phyloP scores from a whole-genome alignment of 2,113 vertebrate genomes.

The Oenanthe melanoleuca region DNA sequence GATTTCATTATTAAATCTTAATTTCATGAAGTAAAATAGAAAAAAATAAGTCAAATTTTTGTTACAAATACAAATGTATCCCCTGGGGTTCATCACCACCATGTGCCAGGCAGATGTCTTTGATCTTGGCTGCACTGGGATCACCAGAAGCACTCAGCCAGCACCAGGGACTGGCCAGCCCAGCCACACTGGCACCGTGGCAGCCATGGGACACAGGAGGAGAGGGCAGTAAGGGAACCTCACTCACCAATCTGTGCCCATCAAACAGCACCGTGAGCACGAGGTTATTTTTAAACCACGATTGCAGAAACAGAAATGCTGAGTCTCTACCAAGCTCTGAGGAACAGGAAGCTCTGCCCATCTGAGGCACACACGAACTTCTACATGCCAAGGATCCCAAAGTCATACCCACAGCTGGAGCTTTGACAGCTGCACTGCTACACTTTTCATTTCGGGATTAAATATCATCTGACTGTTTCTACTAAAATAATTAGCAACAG shows the following conservation, averaged over 20 bases:
- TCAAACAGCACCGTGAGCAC: not conserved
- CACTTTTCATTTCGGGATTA: not conserved
- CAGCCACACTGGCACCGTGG: not conserved
- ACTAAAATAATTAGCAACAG: not conserved
- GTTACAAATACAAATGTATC: not conserved
- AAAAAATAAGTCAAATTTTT: accelerated
- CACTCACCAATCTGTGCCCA: not conserved
- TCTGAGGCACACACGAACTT: not conserved
- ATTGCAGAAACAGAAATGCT: not conserved
- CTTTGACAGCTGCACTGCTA: not conserved
- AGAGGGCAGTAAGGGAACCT: not conserved
- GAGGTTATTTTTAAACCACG: not conserved
- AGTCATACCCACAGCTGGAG: not conserved
- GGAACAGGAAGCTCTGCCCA: not conserved
- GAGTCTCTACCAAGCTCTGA: not conserved
- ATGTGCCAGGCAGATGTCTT: not conserved
- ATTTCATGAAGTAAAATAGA: not conserved
- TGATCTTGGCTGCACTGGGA: not conserved
- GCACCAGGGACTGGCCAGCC: not conserved
- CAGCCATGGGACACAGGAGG: not conserved
- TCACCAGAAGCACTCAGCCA: not conserved
- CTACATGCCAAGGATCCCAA: not conserved
- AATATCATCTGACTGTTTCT: not conserved
- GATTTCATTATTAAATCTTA: not conserved
- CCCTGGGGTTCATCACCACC: not conserved